phyloP scores from a whole-genome alignment of 2,797 vertebrate species.

The Anguilla pacifica region DNA sequence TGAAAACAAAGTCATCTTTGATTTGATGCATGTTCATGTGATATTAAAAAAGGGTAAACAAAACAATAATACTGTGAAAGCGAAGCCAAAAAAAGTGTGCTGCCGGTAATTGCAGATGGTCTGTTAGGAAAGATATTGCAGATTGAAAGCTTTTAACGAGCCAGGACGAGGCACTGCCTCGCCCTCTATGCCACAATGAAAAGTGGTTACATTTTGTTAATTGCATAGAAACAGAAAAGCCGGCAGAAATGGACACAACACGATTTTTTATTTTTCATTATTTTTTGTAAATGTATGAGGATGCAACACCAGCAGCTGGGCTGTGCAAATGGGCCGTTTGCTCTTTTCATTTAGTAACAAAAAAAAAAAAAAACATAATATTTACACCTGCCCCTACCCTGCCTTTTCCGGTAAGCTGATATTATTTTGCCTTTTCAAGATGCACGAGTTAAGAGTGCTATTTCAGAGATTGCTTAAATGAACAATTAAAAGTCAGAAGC shows the following conservation, averaged over 20 bases:
- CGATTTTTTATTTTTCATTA: background rate
- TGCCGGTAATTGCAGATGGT: slow-evolving; percentile 4
- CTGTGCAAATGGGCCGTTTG: background rate
- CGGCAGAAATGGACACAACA: background rate
- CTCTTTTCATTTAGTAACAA: background rate
- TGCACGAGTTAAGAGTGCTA: slow-evolving; percentile 5
- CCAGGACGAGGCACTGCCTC: background rate
- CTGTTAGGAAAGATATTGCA: slow-evolving; percentile 8
- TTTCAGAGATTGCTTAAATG: slow-evolving; percentile 1
- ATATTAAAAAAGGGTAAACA: background rate
- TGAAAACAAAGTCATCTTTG: background rate
- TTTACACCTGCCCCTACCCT: background rate
- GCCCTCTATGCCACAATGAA: background rate
- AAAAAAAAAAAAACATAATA: background rate
- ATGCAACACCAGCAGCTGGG: slow-evolving; percentile 6
- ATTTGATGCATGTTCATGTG: background rate
- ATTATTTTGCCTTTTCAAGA: background rate
- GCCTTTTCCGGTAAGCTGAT: background rate
- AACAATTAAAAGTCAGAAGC: slow-evolving; percentile 8
- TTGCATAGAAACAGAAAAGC: background rate
- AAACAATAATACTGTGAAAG: background rate
- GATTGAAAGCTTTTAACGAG: slow-evolving; percentile 5
- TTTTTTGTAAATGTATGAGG: background rate
- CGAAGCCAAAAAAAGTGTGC: background rate
- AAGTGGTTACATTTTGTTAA: background rate